Base-by-base conservation (phyloP, 2,888 invertebrate genomes). In the Hipparchia sbordonii region DNA sequence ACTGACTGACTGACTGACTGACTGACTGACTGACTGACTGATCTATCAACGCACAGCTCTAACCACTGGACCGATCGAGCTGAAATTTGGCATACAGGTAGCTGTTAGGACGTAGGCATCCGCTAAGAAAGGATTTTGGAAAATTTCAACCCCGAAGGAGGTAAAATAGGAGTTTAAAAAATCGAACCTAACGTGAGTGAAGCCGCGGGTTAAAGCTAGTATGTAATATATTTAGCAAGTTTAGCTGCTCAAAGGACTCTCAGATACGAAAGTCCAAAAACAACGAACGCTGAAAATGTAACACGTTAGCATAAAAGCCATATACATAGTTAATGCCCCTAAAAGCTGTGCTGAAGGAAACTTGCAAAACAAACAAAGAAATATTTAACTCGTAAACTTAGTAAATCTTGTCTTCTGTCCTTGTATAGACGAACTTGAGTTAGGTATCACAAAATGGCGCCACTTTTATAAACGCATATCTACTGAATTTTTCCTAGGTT, bases 321-420 rank as follows among this genome's bases (percentile, higher is more conserved):
- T 65, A 65, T 65, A 65, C 65, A 65, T 65, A 65, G 6, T 65
- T 65, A 65, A 65, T 65, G 65, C 65, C 51, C 52, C 52, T 65
- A 65, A 65, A 65, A 65, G 65, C 65, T 12, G 33, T 13, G 33
- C 65, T 52, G 6, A 12, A 10, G 33, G 65, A 65, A 65, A 52
- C 65, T 65, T 65, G 63, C 52, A 10, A 52, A 33, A 12, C 65
- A 65, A 65, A 65, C 65, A 65, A 65, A 65, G 65, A 65, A 65
- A 65, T 65, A 65, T 65, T 65, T 52, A 65, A 52, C 33, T 65
- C 52, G 33, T 33, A 52, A 65, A 33, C 65, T 65, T 39, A 65
- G 65, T 39, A 67, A 67, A 56, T 67, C 67, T 67, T 33, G 39
- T 67, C 56, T 67, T 13, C 67, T 46, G 12, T 10, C 23, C 23